phyloP scores from a whole-genome alignment of 1,140 invertebrate species.

The Kradibia gibbosae region DNA sequence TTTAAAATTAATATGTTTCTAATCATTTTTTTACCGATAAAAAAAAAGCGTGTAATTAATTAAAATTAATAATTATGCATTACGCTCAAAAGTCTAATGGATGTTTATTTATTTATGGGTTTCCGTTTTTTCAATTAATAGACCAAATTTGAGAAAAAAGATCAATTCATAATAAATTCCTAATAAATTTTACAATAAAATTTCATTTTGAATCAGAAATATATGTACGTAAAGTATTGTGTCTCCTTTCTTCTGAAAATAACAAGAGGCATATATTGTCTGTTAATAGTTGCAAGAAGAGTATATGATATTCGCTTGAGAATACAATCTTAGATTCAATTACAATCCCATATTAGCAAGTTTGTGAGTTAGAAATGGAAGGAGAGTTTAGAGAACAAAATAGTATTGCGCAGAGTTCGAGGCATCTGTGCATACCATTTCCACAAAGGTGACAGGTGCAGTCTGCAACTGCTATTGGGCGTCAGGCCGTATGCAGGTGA shows the following conservation, averaged over 20 bases:
- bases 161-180: no score
- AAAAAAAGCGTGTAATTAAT: no score
- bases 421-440: conserved; percentile 8
- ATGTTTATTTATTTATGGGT: no score
- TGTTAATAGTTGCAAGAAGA: neutral
- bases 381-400: neutral
- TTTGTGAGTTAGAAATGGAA: neutral
- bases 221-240: neutral
- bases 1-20: no score
- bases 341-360: neutral
- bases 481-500: conserved; percentile 14
- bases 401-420: neutral
- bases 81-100: no score
- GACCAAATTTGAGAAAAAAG: no score
- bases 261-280: neutral
- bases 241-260: neutral
- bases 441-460: conserved; percentile 31
- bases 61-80: no score
- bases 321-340: neutral
- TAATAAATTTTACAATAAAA: no score
- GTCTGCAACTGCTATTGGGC: conserved; percentile 30
- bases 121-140: no score
- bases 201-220: neutral
- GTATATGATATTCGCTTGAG: neutral
- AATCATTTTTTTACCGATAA: no score